Evolutionary conservation across 2,797 vertebrate species (phyloP).

Genomic region (Ceryle rudis): DNA sequence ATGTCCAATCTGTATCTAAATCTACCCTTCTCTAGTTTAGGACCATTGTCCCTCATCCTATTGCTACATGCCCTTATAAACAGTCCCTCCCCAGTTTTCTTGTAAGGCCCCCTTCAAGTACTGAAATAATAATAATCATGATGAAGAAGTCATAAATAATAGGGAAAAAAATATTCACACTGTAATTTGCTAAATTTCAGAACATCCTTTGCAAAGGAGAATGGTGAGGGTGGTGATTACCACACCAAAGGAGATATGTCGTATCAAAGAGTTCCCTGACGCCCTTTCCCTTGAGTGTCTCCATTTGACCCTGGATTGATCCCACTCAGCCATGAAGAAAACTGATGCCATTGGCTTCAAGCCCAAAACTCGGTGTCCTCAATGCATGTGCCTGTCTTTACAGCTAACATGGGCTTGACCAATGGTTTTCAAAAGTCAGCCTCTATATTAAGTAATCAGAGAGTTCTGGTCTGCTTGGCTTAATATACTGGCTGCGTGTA

Average conservation of each 20-base stretch:
- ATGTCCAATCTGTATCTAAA: no score
- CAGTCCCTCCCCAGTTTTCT: no score
- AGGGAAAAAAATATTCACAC: background rate
- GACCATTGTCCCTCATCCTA: no score
- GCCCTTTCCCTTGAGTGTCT: background rate
- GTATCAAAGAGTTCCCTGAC: background rate
- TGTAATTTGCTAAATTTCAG: background rate
- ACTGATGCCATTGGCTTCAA: background rate
- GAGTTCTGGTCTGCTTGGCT: background rate
- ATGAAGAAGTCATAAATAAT: background rate
- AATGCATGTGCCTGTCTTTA: background rate
- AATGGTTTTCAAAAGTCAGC: background rate
- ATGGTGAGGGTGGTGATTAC: background rate
- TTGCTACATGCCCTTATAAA: no score
- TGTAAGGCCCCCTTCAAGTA: no score
- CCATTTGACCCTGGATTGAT: background rate
- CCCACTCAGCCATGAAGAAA: background rate
- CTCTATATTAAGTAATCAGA: background rate
- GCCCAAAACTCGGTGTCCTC: background rate
- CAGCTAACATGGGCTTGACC: background rate
- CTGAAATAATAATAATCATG: background rate
- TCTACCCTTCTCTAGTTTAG: no score
- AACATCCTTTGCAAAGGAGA: background rate
- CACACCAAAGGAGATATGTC: background rate
- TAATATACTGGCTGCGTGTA: fast-evolving